Evolutionary conservation across 1,140 invertebrate species (phyloP).

Genomic region (Drosophila murphyi): DNA sequence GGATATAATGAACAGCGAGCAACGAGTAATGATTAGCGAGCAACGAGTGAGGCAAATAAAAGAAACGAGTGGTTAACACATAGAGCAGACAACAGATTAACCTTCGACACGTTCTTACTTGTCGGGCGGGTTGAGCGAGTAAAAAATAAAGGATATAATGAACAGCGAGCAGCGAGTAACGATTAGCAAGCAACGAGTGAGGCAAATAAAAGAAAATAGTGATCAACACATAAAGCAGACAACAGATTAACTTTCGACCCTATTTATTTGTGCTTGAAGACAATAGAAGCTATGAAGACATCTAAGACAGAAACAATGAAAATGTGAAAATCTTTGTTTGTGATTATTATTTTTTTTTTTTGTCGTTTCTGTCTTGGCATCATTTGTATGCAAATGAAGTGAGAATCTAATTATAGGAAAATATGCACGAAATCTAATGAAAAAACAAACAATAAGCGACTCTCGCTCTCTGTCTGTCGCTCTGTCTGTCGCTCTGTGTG

Average conservation of each 20-base stretch:
- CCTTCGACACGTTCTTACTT: neutral
- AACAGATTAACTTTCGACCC: conserved; percentile 17
- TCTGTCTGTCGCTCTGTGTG: conserved; percentile 3
- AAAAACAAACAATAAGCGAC: conserved; percentile 64
- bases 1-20: too few species aligned
- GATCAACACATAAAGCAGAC: neutral
- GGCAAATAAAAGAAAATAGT: neutral
- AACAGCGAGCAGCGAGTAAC: too few species aligned
- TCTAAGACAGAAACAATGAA: conserved; percentile 36
- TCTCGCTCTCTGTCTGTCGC: neutral
- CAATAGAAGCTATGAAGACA: neutral
- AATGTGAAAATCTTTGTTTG: conserved; percentile 29
- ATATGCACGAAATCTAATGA: conserved; percentile 71
- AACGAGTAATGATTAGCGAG: too few species aligned
- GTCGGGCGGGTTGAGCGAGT: too few species aligned
- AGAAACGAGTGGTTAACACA: too few species aligned
- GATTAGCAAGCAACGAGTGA: too few species aligned
- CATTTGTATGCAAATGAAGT: conserved; percentile 79
- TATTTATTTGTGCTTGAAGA: neutral
- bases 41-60: too few species aligned
- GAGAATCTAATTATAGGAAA: conserved; percentile 77
- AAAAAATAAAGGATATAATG: too few species aligned
- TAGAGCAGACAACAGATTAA: conserved; percentile 15
- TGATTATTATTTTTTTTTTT: conserved; percentile 9
- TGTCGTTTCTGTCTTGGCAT: conserved; percentile 28